Evolutionary conservation across 2,888 invertebrate genomes (phyloP).

Genomic region (Fragum whitleyi): DNA sequence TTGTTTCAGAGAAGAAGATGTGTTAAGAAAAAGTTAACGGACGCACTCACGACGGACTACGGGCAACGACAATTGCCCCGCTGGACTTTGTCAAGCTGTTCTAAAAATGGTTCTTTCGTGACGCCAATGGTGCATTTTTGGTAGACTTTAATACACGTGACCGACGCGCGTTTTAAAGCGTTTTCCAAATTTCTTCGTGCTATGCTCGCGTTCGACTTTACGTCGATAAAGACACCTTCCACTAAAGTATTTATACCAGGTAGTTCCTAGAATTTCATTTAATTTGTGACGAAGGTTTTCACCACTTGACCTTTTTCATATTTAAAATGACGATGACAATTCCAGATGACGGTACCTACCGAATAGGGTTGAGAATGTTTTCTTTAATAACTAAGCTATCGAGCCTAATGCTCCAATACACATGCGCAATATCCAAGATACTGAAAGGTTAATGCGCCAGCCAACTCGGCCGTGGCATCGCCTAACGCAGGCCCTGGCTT

Average conservation of each 20-base stretch:
- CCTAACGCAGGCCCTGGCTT: slow-evolving; percentile 52
- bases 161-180: slow-evolving; percentile 15
- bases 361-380: no score
- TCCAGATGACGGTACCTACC: slow-evolving; percentile 47
- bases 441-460: slow-evolving; percentile 24
- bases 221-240: slow-evolving; percentile 46
- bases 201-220: slow-evolving; percentile 35
- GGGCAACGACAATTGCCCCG: no score
- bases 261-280: slow-evolving; percentile 30
- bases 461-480: slow-evolving; percentile 25
- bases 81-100: no score
- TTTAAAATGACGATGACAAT: no score
- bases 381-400: slow-evolving; percentile 27
- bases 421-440: slow-evolving; percentile 34
- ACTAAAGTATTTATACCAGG: slow-evolving; percentile 13
- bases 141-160: no score
- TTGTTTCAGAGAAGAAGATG: no score
- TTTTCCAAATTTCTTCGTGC: slow-evolving; percentile 35
- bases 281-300: slow-evolving; percentile 46
- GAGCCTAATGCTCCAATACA: slow-evolving; percentile 53
- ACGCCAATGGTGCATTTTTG: slow-evolving; percentile 43
- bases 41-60: no score
- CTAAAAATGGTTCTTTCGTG: not conserved
- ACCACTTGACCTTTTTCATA: slow-evolving; percentile 33
- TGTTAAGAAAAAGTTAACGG: no score